Base-by-base conservation (phyloP, 1,140 invertebrate genomes). In the Scylla paramamosain region DNA sequence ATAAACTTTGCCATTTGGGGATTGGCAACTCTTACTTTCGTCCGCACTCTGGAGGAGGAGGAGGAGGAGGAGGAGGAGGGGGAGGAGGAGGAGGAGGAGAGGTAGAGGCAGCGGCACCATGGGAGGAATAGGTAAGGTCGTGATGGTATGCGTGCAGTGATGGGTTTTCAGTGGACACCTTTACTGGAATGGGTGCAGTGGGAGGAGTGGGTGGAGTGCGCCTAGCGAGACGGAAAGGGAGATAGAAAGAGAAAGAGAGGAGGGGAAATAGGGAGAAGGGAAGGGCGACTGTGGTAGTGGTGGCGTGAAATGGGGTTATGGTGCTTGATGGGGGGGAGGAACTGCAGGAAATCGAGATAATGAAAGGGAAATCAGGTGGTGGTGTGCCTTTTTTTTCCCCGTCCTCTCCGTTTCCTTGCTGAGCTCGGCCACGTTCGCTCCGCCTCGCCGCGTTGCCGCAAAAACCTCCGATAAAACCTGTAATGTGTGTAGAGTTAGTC, bases 31-130 rank as follows among this genome's bases (percentile, higher is more conserved):
- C 67, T 77, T 77, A 77, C 67, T 77, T 77, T 77, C 67, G 67
- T 77, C 67, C 67, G 67, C 67, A n/a, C 20, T 77, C 1, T 16
- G 67, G 67, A 25, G 16, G 67, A n/a, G 25, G 20, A n/a, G 25
- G 67, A 77, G 67, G 67, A 77, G 67, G 67, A 77, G 67, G 67
- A 77, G 67, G 67, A 77, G 67, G 67, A 77, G 67, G 67, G n/a
- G 67, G 67, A 77, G 25, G 67, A 77, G n/a, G 67, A 77, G 67
- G 67, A 77, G 67, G 67, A 77, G 67, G 67, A 77, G 67, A 20
- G 20, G 67, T 12, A 77, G 67, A 20, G 20, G 67, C 7, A n/a
- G 25, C 8, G 25, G 67, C 20, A n/a, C 20, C 6, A 20, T 77
- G 8, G 67, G 7, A n/a, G 67, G n/a, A 77, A n/a, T n/a, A 77